Evolutionary conservation across 2,888 invertebrate species (phyloP), one percentile per base, ranked within the genome.

Genomic region (Cataglyphis rosenhaueri): DNA sequence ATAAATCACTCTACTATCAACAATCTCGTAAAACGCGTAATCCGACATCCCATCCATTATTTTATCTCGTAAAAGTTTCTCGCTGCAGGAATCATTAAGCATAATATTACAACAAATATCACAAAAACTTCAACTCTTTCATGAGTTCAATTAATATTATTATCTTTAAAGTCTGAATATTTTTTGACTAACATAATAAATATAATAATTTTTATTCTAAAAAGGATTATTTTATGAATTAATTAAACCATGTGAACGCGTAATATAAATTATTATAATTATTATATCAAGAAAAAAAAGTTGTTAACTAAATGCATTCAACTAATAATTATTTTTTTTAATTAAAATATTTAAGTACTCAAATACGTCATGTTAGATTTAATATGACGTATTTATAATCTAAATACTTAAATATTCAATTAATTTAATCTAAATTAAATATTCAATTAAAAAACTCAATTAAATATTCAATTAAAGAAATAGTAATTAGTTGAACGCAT

Each of bases 1-100:
- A 71, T 59, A 59, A 71, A 79, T 71, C 44, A 57, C 44, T 21
- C 8, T 32, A 29, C 70, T 79, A 71, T 71, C 73, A 71, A 59
- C 57, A 41, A 41, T 59, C 32, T 59, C 52, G 18, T 25, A 29
- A 35, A 1, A 35, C 8, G 12, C 32, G 21, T 52, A 52, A 68
- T 65, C 21, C 38, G 38, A 38, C 21, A 6, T 25, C 52, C 44
- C 21, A 75, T 74, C 68, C 55, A 68, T 38, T 76, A 68, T 52
- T 76, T 52, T 38, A 25, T 1, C 18, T 18, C 21, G 18, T 5
- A 8, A 59, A 74, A 62, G 32, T 44, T 62, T 12, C 21, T 32
- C 29, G 9, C 8, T 61, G 41, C 32, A 32, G 29, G 12, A 62
- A 73, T 73, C 15, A 59, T 71, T 57, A 57, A 59, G n/a, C 12